Evolutionary conservation across 2,797 vertebrate species (phyloP), one percentile per base, ranked within the genome.

Genomic region (Gymnoscopelus braueri): DNA sequence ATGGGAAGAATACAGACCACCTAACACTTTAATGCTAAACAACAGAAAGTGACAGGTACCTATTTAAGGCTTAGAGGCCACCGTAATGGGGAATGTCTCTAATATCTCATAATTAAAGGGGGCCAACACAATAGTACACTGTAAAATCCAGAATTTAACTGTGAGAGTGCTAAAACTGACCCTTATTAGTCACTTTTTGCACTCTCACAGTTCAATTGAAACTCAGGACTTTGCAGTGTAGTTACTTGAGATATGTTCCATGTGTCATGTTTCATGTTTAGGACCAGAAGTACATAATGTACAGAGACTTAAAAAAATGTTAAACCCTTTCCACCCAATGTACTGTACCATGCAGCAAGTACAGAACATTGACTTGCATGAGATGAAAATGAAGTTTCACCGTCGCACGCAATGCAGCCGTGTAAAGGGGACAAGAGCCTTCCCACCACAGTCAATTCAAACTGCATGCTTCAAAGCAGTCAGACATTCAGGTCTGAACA

Each of bases 351-450:
- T 71, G 35, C 56, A 66, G 23, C 0, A 15, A 32, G 75, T 32
- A 80, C 70, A 82, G 77, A 77, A 85, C 0, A 81, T 79, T 66
- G 35, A 78, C 26, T 77, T 75, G 74, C 24, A 52, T 19, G 32
- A 35, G 32, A 35, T 35, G 4, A 47, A 48, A 77, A 76, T 65
- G 64, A 8, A 63, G 71, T 80, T 79, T 72, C 1, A 69, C 32
- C 73, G 39, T 61, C 11, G 7, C 60, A 72, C 65, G 78, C 65
- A 72, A 44, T 55, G 19, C 3, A 24, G 50, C 23, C n/a, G 4
- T 29, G 52, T 66, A 57, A 64, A 53, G 23, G 71, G 6, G 51
- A 3, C 39, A 49, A 56, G 72, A 2, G 24, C 13, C 19, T 11
- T 63, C 59, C 54, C 59, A 53, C 47, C 8, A 13, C 0, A 71